A percentile compares a stretch with the other conserved stretches of the same genome.
Conservation (phyloP, 2,888 invertebrate genomes). For the Harpalus rubripes region DNA sequence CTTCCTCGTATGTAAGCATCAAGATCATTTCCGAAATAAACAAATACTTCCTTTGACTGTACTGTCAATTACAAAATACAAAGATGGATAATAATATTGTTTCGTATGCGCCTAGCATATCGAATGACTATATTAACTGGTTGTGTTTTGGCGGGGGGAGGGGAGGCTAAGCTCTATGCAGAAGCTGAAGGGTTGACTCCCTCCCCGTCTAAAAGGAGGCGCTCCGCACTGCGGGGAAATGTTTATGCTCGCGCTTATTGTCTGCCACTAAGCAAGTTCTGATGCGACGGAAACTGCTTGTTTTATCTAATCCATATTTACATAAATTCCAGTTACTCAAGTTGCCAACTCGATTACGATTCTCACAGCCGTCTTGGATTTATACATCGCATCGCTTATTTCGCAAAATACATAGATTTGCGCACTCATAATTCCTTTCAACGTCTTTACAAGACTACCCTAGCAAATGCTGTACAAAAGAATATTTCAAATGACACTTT, state of each 20-base stretch:
- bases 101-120: background rate
- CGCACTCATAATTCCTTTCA: conserved; percentile 30
- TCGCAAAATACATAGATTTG: conserved; percentile 26
- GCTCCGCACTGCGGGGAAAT: conserved; percentile 18
- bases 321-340: conserved; percentile 63
- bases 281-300: conserved; percentile 62
- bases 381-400: conserved; percentile 40
- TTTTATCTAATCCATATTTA: conserved; percentile 66
- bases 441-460: conserved; percentile 26
- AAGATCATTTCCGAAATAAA: background rate
- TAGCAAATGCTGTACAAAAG: background rate
- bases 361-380: conserved; percentile 54
- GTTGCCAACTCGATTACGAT: conserved; percentile 60
- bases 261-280: conserved; percentile 61
- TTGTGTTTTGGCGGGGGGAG: background rate
- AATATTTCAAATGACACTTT: conserved; percentile 1
- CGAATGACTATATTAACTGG: conserved; percentile 17
- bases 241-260: conserved; percentile 60
- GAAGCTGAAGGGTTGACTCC: conserved; percentile 24
- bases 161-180: background rate
- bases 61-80: background rate
- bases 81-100: conserved; percentile 1
- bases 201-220: conserved; percentile 6
- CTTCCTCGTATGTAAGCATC: background rate
- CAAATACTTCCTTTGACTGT: too few species aligned